Conservation (phyloP, 2,113 vertebrate genomes). For the Oostethus manadensis region DNA sequence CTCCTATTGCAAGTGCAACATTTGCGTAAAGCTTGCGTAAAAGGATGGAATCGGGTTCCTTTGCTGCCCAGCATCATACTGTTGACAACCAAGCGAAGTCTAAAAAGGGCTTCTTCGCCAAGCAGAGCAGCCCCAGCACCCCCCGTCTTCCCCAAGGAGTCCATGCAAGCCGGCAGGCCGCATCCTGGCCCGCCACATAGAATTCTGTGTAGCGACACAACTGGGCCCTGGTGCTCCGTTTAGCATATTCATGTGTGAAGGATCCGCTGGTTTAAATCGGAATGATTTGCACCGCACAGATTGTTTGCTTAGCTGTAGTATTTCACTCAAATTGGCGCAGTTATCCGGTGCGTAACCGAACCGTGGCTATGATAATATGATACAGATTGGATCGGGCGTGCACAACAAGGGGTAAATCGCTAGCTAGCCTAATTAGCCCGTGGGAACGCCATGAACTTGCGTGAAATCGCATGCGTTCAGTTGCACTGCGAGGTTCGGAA, state of each 20-base stretch:
- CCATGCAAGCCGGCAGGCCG: slow-evolving; percentile 38
- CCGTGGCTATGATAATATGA: background rate
- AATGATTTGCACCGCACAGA: slow-evolving; percentile 1
- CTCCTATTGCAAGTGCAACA: background rate
- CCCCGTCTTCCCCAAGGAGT: slow-evolving; percentile 42
- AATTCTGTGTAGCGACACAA: slow-evolving; percentile 24
- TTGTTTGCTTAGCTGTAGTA: slow-evolving; percentile 2
- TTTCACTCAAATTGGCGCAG: background rate
- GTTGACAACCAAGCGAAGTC: slow-evolving; percentile 48
- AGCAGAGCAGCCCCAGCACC: slow-evolving; percentile 37
- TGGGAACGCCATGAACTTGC: background rate
- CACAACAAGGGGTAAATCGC: no score
- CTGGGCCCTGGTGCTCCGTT: background rate
- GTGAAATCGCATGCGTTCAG: background rate
- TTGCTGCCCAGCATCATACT: slow-evolving; percentile 42
- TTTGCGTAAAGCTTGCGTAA: slow-evolving; percentile 7
- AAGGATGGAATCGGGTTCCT: slow-evolving; percentile 13
- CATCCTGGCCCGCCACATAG: slow-evolving; percentile 29
- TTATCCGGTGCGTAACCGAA: slow-evolving; percentile 15
- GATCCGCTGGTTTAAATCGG: background rate
- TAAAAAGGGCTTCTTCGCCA: slow-evolving; percentile 67
- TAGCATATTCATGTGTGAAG: background rate
- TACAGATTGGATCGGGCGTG: background rate
- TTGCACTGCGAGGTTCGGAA: background rate
- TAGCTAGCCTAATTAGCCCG: slow-evolving; percentile 1